Base-by-base conservation (phyloP, 2,797 vertebrate genomes). In the Acestrorhynchus altus region DNA sequence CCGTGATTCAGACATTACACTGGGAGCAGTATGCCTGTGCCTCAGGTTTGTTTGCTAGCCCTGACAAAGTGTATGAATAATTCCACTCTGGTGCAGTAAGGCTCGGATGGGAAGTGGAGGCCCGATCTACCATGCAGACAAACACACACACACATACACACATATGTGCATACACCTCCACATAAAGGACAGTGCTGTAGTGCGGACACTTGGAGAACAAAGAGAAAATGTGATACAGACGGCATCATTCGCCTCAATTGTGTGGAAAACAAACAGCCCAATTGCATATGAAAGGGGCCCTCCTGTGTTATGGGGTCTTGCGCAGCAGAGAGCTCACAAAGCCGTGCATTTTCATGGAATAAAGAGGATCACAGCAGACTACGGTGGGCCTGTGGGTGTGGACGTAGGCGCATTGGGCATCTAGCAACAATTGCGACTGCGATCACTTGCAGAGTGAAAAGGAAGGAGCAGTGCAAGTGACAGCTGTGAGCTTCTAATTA, bases 401-500 rank as follows among this genome's bases (percentile, higher is more conserved):
- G 83, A 88, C 81, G 76, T 75, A 75, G 66, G 75, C 49, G 57
- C 28, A 35, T n/a, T 18, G 8, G 15, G 26, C 20, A 22, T 74
- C 63, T 5, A 85, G 71, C 83, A 78, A 69, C 76, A 67, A n/a
- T n/a, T n/a, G n/a, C n/a, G n/a, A n/a, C n/a, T n/a, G n/a, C n/a
- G 86, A 90, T 88, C 86, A 85, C 87, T 86, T 75, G 70, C 57
- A 72, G 66, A 72, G 81, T 75, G 84, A 73, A 81, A 80, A 78
- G 67, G 54, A 78, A 75, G 81, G 69, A 15, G 83, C 77, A 81
- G 63, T 59, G 56, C 69, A n/a, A 64, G 65, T 44, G 18, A 87
- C 90, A 93, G 91, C 86, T 90, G 90, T 77, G 84, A 39, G 79
- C 24, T 64, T 81, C 85, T 88, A 87, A 91, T 90, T 89, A 86